Conservation (phyloP, 2,888 invertebrate species). For the Scaptomyza parva region DNA sequence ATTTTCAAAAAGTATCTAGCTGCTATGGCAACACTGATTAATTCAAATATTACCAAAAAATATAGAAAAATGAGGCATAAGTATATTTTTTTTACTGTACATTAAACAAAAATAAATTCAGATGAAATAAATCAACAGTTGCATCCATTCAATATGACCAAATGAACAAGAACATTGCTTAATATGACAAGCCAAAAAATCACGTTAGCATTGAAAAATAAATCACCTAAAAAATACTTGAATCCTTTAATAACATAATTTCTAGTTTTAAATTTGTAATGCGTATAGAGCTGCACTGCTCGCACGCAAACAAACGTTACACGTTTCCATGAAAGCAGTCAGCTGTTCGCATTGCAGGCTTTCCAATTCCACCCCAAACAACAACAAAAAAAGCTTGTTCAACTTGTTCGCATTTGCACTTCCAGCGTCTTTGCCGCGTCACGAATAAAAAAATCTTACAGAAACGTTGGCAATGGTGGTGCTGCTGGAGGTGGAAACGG, state of each 20-base stretch:
- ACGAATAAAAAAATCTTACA: constrained; percentile 34
- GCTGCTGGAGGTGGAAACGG: constrained; percentile 24
- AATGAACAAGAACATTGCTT: background rate
- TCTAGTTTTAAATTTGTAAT: constrained; percentile 7
- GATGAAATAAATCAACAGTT: too few relatives aligned
- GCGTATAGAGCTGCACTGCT: constrained; percentile 35
- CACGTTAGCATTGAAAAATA: background rate
- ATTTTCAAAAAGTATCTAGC: background rate
- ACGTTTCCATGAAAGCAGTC: constrained; percentile 33
- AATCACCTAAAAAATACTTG: constrained; percentile 38
- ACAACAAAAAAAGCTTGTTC: constrained; percentile 44
- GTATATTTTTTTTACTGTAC: background rate
- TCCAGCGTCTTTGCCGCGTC: constrained; percentile 72
- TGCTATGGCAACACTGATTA: constrained; percentile 1
- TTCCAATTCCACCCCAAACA: constrained; percentile 55
- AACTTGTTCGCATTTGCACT: constrained; percentile 53
- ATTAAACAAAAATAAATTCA: background rate
- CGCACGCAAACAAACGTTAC: constrained; percentile 22
- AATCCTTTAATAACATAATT: constrained; percentile 10
- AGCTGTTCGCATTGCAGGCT: constrained; percentile 50
- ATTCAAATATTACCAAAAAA: background rate
- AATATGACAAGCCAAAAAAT: background rate
- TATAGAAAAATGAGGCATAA: too few relatives aligned
- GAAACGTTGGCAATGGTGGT: constrained; percentile 15
- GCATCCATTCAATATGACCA: background rate